Evolutionary conservation across 2,797 vertebrate genomes (phyloP), one percentile per base, ranked within the genome.

Genomic region (Choloepus didactylus): DNA sequence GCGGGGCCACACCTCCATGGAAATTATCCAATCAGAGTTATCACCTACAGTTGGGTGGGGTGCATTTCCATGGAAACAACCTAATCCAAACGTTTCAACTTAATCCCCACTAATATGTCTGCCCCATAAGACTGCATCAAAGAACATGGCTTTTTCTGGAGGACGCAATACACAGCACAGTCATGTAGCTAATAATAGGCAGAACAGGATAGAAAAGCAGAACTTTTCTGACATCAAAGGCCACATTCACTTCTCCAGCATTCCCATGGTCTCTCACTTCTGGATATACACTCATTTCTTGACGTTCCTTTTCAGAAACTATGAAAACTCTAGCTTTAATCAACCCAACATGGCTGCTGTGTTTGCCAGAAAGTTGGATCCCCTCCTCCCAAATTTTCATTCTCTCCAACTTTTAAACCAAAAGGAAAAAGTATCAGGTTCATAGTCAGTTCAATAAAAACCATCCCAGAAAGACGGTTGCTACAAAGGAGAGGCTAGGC

Each of bases 371-470:
- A 77, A 49, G 38, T 44, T 75, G 9, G 9, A 93, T 41, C 31
- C 29, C 23, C 19, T 19, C 9, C 4, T 35, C 56, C 27, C 1
- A 15, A n/a, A 19, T 84, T 59, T 35, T 1, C 56, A 62, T 93
- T 60, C 62, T 49, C 89, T 62, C 31, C 80, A 80, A 87, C 18
- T 91, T 92, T 76, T 41, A 86, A 95, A 95, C 92, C 51, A 38
- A 60, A 21, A 92, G 83, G 60, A 46, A 35, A 21, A 89, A 93
- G 38, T 60, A 86, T 81, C 59, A 41, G 66, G 1, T 35, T 96
- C 38, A 35, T 77, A 96, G 95, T 69, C n/a, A 88, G 75, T 67
- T 96, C 73, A 87, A 89, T 91, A 35, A 35, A 35, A 35, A 35
- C 35, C 35, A 35, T 35, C 35, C 35, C 35, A 35, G 35, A 35